phyloP scores from a whole-genome alignment of 2,888 invertebrate species.

The Peribatodes rhomboidaria region DNA sequence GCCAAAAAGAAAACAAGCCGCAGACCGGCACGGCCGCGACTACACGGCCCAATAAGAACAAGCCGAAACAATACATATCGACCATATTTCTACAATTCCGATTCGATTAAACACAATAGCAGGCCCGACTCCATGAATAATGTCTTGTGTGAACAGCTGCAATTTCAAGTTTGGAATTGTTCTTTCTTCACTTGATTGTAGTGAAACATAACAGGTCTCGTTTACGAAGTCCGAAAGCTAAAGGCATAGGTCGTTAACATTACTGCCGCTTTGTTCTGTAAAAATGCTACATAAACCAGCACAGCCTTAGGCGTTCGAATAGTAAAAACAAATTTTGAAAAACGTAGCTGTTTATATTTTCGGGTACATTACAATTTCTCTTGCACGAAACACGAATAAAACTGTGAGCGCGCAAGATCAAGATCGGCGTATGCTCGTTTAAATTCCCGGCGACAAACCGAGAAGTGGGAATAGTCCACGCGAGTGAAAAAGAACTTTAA shows the following conservation, averaged over 20 bases:
- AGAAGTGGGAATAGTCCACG: conserved; percentile 74
- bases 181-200: conserved; percentile 20
- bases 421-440: conserved; percentile 74
- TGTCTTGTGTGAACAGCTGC: conserved; percentile 42
- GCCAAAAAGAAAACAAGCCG: conserved; percentile 68
- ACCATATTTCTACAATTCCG: conserved; percentile 54
- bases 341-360: conserved; percentile 59
- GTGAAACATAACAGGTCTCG: conserved; percentile 27
- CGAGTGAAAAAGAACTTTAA: conserved; percentile 72
- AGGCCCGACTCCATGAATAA: conserved; percentile 41
- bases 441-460: conserved; percentile 71
- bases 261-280: conserved; percentile 32
- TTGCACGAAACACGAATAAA: conserved; percentile 63
- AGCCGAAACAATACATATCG: conserved; percentile 9
- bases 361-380: conserved; percentile 62
- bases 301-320: conserved; percentile 46
- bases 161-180: conserved; percentile 30
- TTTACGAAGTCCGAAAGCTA: conserved; percentile 22
- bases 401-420: conserved; percentile 60
- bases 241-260: conserved; percentile 29
- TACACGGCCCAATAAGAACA: conserved; percentile 55
- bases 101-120: conserved; percentile 61
- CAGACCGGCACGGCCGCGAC: conserved; percentile 45
- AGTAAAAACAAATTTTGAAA: conserved; percentile 45
- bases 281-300: conserved; percentile 54